Evolutionary conservation across 1,140 invertebrate species (phyloP), one percentile per base, ranked within the genome.

Genomic region (Hycleus cichorii): DNA sequence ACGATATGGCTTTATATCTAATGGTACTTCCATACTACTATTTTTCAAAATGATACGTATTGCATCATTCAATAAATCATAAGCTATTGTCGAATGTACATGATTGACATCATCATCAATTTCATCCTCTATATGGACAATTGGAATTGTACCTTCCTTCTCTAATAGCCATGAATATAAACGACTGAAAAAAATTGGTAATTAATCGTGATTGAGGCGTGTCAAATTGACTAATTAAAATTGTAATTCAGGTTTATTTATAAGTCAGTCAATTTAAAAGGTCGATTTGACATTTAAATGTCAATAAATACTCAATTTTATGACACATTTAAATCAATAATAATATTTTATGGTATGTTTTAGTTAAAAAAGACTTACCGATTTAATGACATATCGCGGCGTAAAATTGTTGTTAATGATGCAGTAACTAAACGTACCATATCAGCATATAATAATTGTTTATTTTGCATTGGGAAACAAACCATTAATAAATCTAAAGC

Each of bases 361-460:
- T 25, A 57, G 12, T 11, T 49, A 9, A 18, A 2, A 49, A 18
- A 1, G n/a, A 52, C 54, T 62, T 75, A 84, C 81, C 87, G 81
- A 73, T 96, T 97, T 10, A 97, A 78, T 45, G 91, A 95, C 88
- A 95, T 93, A 71, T 97, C 94, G 62, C 94, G 79, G 45, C 93
- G 74, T 8, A 97, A 75, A 58, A 97, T 86, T 1, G 94, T 91
- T 39, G 85, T 83, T 49, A 96, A 74, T 27, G 88, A 88, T 55
- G 91, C 83, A 25, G 87, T 89, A 1, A 93, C 82, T 49, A 97
- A 75, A 49, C 82, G 79, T 6, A 89, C 82, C 79, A 91, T 83
- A 72, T 94, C 90, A 4, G 81, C 75, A 62, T 83, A 80, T 1
- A 82, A 78, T 24, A 95, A 76, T 70, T 91, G 88, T 59, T 82